Base-by-base conservation (phyloP, 2,888 invertebrate genomes). In the Noctua pronuba region DNA sequence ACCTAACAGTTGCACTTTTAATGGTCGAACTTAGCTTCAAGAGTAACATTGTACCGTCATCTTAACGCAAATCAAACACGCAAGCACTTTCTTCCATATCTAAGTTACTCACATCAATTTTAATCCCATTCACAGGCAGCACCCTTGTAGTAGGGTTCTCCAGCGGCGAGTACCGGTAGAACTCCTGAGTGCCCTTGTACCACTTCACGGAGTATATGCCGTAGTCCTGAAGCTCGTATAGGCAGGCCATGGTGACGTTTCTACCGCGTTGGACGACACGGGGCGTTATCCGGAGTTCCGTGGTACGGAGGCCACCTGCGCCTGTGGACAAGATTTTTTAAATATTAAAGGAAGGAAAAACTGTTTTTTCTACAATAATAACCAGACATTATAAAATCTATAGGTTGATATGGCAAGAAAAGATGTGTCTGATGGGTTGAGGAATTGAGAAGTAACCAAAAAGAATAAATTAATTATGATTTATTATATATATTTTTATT, bases 151-250 rank as follows among this genome's bases (percentile, higher is more conserved):
- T 97, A 8, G 98, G 98, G 72, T 95, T 95, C 91, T 98, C 98
- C 84, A 97, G 97, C 18, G 98, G 98, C 21, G 98, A 98, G 93
- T 97, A 98, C 89, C 98, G 97, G 95, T 98, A 99, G 96, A 99
- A 98, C 96, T 99, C 98, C 91, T 98, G 97, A 88, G 96, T 97
- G 64, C 98, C 98, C 89, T 98, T 97, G 97, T 98, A 99, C 98
- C 98, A 99, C 97, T 98, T 98, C 78, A 98, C 98, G 0, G 98
- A 98, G 94, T 98, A 98, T 77, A 99, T 97, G 13, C 97, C 98
- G 79, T 97, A 97, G 66, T 97, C 97, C 90, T 98, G 97, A 87
- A 98, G 96, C 92, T 98, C 98, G 95, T 98, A 98, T 85, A 98
- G 94, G 93, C 98, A 99, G 38, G 97, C 97, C 92, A 98, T 97